Evolutionary conservation across 2,797 vertebrate genomes (phyloP), one percentile per base, ranked within the genome.

Genomic region (Carcharodon carcharias): DNA sequence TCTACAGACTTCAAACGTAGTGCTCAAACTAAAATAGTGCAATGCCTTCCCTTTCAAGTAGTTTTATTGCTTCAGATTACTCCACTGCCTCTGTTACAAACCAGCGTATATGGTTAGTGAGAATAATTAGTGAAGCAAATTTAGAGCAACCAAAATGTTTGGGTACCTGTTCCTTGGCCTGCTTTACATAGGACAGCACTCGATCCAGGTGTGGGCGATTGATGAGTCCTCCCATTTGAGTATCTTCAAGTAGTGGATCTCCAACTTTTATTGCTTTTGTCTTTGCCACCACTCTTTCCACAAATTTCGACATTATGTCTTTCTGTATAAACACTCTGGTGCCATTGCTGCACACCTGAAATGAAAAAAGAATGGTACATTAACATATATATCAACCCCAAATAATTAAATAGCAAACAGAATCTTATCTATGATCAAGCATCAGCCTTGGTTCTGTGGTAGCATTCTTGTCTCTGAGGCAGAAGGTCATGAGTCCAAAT

Each of bases 141-240:
- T 40, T 65, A 63, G 58, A 18, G 16, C 58, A n/a, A 92, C 89
- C 56, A 92, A 92, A 88, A 87, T 35, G 23, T 26, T 40, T 35
- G 23, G 8, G 16, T 96, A 99, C 99, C 99, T 99, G 98, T 87
- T 98, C 98, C 97, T 99, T 98, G 0, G 99, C 99, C 97, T 97
- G 97, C 50, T 96, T 98, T 96, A 99, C 97, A 87, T 98, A 99
- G 50, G 98, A 98, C 96, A 99, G 97, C 87, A 99, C 99, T 96
- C 98, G 99, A 1, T 99, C 98, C 97, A 99, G 97, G 4, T 99
- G 99, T 0, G 98, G 97, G 7, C 91, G 98, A 97, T 98, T 99
- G 97, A 99, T 99, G 96, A 99, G 98, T 0, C 98, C 98, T 35
- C 99, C 99, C 99, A 99, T 99, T n/a, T 98, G 97, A 0, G 99